phyloP scores from a whole-genome alignment of 1,140 invertebrate genomes.

The Leptoteleia sp. region DNA sequence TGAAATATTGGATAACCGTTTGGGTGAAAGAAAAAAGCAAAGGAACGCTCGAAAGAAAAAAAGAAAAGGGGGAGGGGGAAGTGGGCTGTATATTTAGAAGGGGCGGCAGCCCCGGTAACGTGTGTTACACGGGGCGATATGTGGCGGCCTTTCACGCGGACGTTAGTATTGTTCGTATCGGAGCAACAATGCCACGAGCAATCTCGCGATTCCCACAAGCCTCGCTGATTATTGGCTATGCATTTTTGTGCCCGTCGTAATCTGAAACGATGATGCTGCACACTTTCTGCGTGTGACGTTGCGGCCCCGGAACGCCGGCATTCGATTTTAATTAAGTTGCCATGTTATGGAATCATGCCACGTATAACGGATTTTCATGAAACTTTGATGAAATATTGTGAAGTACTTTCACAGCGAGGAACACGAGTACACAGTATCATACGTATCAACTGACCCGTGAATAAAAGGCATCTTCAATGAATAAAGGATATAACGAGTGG shows the following conservation, averaged over 20 bases:
- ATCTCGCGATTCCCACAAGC: conserved; percentile 51
- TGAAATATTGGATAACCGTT: conserved; percentile 34
- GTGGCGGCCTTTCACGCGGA: conserved; percentile 39
- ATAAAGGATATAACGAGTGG: conserved; percentile 65
- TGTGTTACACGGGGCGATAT: conserved; percentile 16
- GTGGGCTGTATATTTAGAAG: conserved; percentile 17
- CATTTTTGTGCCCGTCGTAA: conserved; percentile 57
- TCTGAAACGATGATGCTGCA: conserved; percentile 63
- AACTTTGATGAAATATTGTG: conserved; percentile 64
- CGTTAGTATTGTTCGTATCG: conserved; percentile 36
- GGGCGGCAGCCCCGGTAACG: conserved; percentile 13
- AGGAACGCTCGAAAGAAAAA: too few relatives aligned
- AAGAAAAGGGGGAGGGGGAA: too few relatives aligned
- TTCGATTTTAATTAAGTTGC: conserved; percentile 64
- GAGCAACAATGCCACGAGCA: conserved; percentile 34
- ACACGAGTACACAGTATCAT: conserved; percentile 56
- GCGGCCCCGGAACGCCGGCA: conserved; percentile 37
- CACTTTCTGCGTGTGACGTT: conserved; percentile 53
- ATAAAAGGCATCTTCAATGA: conserved; percentile 58
- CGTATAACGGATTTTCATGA: conserved; percentile 63
- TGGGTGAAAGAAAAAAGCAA: conserved; percentile 10
- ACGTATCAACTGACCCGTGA: conserved; percentile 63
- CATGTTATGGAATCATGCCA: conserved; percentile 56
- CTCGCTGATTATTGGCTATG: conserved; percentile 57
- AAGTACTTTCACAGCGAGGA: conserved; percentile 59